Evolutionary conservation across 2,797 vertebrate genomes (phyloP), one percentile per base, ranked within the genome.

Genomic region (Alcedo atthis): DNA sequence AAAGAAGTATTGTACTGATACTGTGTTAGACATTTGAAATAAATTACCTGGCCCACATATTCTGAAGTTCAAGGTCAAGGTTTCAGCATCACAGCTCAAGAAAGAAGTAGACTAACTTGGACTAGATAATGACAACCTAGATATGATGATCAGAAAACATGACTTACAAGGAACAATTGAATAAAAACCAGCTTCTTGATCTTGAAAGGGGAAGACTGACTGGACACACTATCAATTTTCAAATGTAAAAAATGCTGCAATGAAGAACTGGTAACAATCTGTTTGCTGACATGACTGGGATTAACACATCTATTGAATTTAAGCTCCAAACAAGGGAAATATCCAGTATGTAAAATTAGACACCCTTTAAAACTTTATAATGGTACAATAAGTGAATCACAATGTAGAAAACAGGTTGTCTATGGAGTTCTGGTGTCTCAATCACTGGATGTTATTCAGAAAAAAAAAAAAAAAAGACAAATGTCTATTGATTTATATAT

Each of bases 401-500:
- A 49, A 76, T 62, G 43, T 46, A 61, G 58, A 94, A 94, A 88
- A 62, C 20, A 64, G 17, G 11, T 35, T 91, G 79, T 81, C 61
- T 82, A 32, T 81, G 67, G 70, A 58, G 48, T 79, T 81, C 35
- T 73, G 11, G 48, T 77, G 21, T 85, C 87, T 93, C 87, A 93
- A 55, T 92, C 87, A 87, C 28, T 57, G 28, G 20, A 18, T n/a
- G 30, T 15, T 70, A 85, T 53, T 16, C 9, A 18, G 49, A 1
- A 40, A 89, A 40, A 40, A 40, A 89, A 40, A 40, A 89, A 73
- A 81, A 81, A 80, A 55, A 21, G 61, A 74, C 64, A 87, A 79
- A 82, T 55, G 16, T 57, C 24, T 80, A 45, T 90, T 85, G 40
- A 84, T 81, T 90, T 90, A 67, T 90, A n/a, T 74, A 10, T 82